Conservation (phyloP, 2,797 vertebrate genomes). For the Oreonectes daqikongensis region DNA sequence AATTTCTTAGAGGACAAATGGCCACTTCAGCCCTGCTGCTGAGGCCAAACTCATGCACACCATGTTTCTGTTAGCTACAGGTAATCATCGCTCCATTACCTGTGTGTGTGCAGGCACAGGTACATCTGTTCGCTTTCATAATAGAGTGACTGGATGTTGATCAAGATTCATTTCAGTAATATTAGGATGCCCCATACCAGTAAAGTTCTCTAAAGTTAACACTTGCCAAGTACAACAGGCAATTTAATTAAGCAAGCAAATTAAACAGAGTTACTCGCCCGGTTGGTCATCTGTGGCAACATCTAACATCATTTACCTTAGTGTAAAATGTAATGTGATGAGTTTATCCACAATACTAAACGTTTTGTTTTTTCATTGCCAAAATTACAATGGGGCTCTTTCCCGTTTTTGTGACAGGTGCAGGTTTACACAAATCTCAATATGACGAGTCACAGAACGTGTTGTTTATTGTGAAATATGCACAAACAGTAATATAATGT, state of each 20-base stretch:
- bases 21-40: constrained; percentile 64
- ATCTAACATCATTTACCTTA: background rate
- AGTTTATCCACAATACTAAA: background rate
- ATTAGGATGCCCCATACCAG: background rate
- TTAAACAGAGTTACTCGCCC: background rate
- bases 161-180: background rate
- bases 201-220: background rate
- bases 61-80: constrained; percentile 34
- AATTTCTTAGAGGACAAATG: constrained; percentile 68
- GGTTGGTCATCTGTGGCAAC: background rate
- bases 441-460: background rate
- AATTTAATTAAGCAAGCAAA: background rate
- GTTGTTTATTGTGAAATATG: too few species aligned
- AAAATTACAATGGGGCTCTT: background rate
- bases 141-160: constrained; percentile 54
- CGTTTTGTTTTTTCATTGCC: background rate
- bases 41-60: constrained; percentile 49
- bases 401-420: background rate
- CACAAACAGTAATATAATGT: background rate
- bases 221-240: background rate
- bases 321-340: background rate
- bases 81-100: constrained; percentile 54
- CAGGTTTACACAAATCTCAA: background rate
- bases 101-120: constrained; percentile 33
- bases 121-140: constrained; percentile 44